Base-by-base conservation (phyloP, 2,113 vertebrate genomes). In the Charina bottae region DNA sequence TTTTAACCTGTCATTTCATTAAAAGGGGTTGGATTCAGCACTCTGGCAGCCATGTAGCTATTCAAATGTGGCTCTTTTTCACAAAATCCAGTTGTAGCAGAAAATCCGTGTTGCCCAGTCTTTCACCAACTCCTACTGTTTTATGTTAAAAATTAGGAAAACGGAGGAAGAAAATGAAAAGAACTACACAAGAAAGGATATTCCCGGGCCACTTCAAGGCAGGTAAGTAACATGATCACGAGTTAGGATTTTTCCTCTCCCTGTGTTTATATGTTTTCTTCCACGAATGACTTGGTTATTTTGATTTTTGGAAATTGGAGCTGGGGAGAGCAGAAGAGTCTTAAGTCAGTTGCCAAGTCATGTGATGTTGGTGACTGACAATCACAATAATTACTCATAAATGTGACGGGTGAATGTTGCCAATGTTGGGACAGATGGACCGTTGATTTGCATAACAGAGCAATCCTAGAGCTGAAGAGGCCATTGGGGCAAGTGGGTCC, bases 181-280 rank as follows among this genome's bases (percentile, higher is more conserved):
- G 87, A 97, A 94, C 72, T 96, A 97, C 68, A 88, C 94, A 62
- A 97, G 98, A 92, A 98, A 97, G 92, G 98, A 98, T 96, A 98
- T 99, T 95, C 99, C 99, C 53, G 99, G 99, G 88, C 99, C 99
- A 1, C 97, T 99, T 87, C 99, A 99, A 96, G 98, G 98, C 97
- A 98, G 98, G 99, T 99, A 97, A 95, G 97, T 94, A 83, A 56
- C 86, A 26, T 28, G 42, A 54, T 54, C 0, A 2, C 42, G 60
- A 12, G 33, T 55, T 24, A 28, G 15, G 21, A 42, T 60, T 88
- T 89, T 26, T 17, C 26, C 17, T 59, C 55, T 59, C 23, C 5
- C 49, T 49, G 49, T 78, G 33, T 78, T 78, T 78, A 78, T 78
- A 68, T 68, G 3, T 17, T 23, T 58, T 21, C n/a, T 2, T 23